Evolutionary conservation across 2,888 invertebrate genomes (phyloP).

Genomic region (Apamea crenata): DNA sequence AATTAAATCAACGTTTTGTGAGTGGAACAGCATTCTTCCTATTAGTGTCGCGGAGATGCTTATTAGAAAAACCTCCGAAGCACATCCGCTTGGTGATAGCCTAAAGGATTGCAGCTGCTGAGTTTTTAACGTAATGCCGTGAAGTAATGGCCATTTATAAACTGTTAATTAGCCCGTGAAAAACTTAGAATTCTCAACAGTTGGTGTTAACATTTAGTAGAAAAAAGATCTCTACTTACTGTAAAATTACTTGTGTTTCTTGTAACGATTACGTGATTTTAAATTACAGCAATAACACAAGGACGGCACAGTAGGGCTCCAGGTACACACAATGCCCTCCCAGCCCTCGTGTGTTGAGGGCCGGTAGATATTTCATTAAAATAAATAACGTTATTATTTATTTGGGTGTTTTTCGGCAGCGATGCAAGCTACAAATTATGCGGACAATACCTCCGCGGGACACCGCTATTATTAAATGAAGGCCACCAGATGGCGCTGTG

Average conservation of each 20-base stretch:
- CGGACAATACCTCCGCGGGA: slow-evolving; percentile 88
- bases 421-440: slow-evolving; percentile 89
- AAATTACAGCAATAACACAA: slow-evolving; percentile 69
- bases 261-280: slow-evolving; percentile 54
- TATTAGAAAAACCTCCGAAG: slow-evolving; percentile 52
- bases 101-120: slow-evolving; percentile 10
- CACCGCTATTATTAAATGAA: slow-evolving; percentile 82
- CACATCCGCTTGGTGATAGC: slow-evolving; percentile 46
- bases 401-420: slow-evolving; percentile 84
- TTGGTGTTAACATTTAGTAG: slow-evolving; percentile 4
- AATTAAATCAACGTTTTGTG: slow-evolving; percentile 53
- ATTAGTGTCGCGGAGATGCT: slow-evolving; percentile 51
- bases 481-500: slow-evolving; percentile 85
- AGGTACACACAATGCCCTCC: slow-evolving; percentile 69
- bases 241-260: slow-evolving; percentile 30
- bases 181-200: background rate
- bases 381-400: slow-evolving; percentile 89
- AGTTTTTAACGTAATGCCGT: slow-evolving; percentile 11
- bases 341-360: slow-evolving; percentile 66
- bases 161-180: slow-evolving; percentile 21
- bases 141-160: slow-evolving; percentile 4
- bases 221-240: background rate
- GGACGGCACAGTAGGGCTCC: slow-evolving; percentile 69
- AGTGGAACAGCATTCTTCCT: slow-evolving; percentile 52
- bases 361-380: slow-evolving; percentile 83